phyloP scores from a whole-genome alignment of 23 tunicate genomes.

The Halocynthia roretzi region DNA sequence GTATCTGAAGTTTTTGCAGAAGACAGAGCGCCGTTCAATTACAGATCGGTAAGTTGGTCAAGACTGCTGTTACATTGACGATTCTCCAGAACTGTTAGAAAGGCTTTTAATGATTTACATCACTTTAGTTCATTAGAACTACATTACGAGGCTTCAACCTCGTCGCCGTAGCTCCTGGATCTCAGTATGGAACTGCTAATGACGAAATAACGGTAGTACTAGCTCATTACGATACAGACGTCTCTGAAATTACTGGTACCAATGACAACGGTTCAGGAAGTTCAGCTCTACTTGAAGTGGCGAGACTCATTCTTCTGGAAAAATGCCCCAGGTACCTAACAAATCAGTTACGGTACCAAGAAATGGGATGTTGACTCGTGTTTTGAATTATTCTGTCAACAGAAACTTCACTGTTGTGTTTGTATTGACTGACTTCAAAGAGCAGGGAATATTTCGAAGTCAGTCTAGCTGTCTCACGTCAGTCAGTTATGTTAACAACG shows the following conservation, averaged over 20 bases:
- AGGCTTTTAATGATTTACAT: background rate
- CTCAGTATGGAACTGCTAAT: slow-evolving; percentile 34
- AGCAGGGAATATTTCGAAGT: slow-evolving; percentile 54
- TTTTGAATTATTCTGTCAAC: background rate
- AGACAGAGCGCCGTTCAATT: slow-evolving; percentile 62
- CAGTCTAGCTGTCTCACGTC: background rate
- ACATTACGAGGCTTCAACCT: slow-evolving; percentile 64
- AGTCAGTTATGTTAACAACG: slow-evolving; percentile 16
- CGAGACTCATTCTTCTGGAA: slow-evolving; percentile 39
- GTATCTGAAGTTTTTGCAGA: slow-evolving; percentile 48
- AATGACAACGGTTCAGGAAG: slow-evolving; percentile 89
- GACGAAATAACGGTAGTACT: slow-evolving; percentile 57
- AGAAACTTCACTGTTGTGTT: slow-evolving; percentile 56
- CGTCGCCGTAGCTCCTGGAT: slow-evolving; percentile 50
- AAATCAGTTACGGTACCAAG: background rate
- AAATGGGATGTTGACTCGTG: background rate
- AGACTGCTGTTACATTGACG: too few relatives aligned
- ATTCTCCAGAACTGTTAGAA: background rate
- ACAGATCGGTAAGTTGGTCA: slow-evolving; percentile 44
- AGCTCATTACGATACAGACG: slow-evolving; percentile 81
- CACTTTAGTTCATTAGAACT: slow-evolving; percentile 60
- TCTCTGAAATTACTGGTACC: slow-evolving; percentile 44
- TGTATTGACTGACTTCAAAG: slow-evolving; percentile 66
- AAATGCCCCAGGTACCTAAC: slow-evolving; percentile 38
- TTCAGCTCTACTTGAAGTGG: slow-evolving; percentile 55